phyloP scores from a whole-genome alignment of 2,797 vertebrate species.

The Harpagifer antarcticus region DNA sequence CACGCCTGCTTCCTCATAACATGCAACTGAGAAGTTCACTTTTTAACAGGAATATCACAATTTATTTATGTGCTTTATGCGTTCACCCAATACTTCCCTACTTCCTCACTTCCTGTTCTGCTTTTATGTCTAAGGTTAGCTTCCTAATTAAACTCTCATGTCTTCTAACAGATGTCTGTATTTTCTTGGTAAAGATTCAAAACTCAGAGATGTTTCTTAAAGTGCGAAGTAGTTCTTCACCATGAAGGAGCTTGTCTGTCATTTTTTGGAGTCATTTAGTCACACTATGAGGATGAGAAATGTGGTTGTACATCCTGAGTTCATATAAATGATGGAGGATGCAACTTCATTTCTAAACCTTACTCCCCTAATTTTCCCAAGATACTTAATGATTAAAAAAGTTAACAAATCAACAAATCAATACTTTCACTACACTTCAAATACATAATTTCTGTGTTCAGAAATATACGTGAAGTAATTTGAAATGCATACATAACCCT shows the following conservation, averaged over 20 bases:
- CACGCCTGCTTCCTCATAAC: conserved; percentile 59
- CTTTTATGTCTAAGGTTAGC: conserved; percentile 3
- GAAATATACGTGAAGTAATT: background rate
- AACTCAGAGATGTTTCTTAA: conserved; percentile 1
- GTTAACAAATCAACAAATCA: background rate
- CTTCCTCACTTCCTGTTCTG: conserved; percentile 42
- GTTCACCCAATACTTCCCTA: conserved; percentile 49
- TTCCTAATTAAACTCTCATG: background rate
- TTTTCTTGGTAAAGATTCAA: background rate
- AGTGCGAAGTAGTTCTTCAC: background rate
- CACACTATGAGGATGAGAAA: conserved; percentile 11
- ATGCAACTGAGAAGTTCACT: conserved; percentile 39
- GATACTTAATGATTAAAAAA: background rate
- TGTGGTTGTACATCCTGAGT: conserved; percentile 14
- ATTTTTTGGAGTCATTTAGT: conserved; percentile 19
- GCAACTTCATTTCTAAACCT: background rate
- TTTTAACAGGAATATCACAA: conserved; percentile 5
- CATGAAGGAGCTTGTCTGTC: conserved; percentile 18
- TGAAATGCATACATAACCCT: background rate
- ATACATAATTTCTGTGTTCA: background rate
- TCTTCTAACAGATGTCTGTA: background rate
- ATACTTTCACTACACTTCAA: background rate
- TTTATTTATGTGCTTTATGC: conserved; percentile 8
- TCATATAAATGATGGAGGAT: background rate
- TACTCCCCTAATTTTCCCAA: background rate